Evolutionary conservation across 1,140 invertebrate species (phyloP).

Genomic region (Lysiphlebus fabarum): DNA sequence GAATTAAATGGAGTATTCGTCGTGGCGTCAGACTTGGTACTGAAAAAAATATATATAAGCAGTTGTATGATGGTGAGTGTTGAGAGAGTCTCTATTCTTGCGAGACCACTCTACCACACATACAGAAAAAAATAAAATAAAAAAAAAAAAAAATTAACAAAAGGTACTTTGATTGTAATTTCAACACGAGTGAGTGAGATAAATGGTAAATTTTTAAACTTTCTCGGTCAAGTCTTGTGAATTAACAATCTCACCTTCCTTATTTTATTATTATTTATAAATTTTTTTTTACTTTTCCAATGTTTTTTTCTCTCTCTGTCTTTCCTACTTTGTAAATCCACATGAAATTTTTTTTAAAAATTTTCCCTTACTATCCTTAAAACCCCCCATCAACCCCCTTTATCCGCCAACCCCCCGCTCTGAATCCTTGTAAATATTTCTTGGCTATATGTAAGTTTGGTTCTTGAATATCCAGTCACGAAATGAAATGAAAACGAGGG

Average conservation of each 20-base stretch:
- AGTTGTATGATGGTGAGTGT: not conserved
- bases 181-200: not conserved
- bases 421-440: not conserved
- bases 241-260: not conserved
- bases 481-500: no score
- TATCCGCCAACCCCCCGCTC: not conserved
- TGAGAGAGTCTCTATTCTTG: slow-evolving; percentile 14
- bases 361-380: no score
- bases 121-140: no score
- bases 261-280: no score
- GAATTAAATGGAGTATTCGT: slow-evolving; percentile 4
- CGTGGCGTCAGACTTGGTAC: slow-evolving; percentile 10
- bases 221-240: slow-evolving; percentile 4
- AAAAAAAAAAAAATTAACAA: no score
- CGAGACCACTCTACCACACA: not conserved
- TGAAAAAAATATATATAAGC: not conserved
- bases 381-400: not conserved
- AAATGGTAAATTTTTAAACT: not conserved
- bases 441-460: no score
- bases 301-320: not conserved
- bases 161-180: no score
- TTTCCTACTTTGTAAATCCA: not conserved
- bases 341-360: not conserved
- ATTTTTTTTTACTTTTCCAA: no score
- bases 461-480: no score